Evolutionary conservation across 2,797 vertebrate genomes (phyloP), one percentile per base, ranked within the genome.

Genomic region (Lithobates sylvaticus): DNA sequence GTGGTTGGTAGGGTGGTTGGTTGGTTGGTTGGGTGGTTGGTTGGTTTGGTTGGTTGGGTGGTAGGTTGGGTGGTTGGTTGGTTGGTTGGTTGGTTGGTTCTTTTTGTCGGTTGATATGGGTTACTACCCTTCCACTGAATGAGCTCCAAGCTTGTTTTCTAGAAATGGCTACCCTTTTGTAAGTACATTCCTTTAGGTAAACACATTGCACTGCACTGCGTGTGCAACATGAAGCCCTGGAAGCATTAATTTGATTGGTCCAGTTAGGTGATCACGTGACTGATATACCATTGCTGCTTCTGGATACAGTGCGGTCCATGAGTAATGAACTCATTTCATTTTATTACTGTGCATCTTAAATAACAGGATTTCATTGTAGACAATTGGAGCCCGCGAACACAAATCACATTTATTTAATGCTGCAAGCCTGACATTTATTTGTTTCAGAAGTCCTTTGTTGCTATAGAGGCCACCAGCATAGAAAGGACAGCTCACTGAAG

Each of bases 341-440:
- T 82, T 86, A 82, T 86, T 71, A 72, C 36, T 42, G 15, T 86
- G 79, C 39, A 76, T 81, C 72, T 76, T 86, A 76, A 86, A 76
- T 76, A 86, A 39, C 70, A 34, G 78, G 42, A 70, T 81, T 72
- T 79, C n/a, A 71, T n/a, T 61, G 74, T n/a, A 86, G 85, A 82
- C 73, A 86, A 77, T 47, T 10, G 79, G 73, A 82, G 73, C 42
- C 84, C 26, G 21, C 47, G 16, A 18, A 32, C 64, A 81, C 78
- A 76, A 86, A 86, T 86, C 84, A 86, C 34, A 78, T 23, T 27
- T 34, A 68, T 42, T 29, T 58, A 61, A 12, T 84, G 13, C 44
- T 26, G 61, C 50, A 10, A 12, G n/a, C 27, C 70, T 82, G 80
- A 34, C 80, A 82, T 64, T 71, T 84, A 72, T 61, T 26, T 76